These are phyloP conservation scores for Drosophila erecta DNA, from an alignment of 1,140 invertebrate species.

Conservation along the genomic window DNA sequence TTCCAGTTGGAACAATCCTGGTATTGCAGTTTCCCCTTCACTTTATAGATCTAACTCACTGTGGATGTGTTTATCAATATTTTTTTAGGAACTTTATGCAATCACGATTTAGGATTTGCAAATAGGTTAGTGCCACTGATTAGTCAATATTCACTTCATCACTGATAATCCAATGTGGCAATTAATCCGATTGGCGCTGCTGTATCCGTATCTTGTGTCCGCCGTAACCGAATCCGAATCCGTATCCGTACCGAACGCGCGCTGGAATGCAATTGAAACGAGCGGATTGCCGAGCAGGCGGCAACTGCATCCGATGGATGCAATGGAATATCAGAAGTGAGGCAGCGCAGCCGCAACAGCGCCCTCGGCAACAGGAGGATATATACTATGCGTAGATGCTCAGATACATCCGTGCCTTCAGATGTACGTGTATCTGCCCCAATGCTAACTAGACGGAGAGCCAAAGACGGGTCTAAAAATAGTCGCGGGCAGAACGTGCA, in stretches of 20 bases:
- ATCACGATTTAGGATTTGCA: slow-evolving; percentile 10
- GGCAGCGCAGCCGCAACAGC: slow-evolving; percentile 59
- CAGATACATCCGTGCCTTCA: slow-evolving; percentile 30
- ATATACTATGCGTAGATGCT: slow-evolving; percentile 4
- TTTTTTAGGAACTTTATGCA: slow-evolving; percentile 31
- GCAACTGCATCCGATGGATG: slow-evolving; percentile 45
- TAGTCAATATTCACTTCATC: slow-evolving; percentile 45
- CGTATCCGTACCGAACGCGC: slow-evolving; percentile 70
- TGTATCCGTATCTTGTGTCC: slow-evolving; percentile 36
- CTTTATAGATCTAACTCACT: no score
- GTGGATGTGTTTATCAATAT: slow-evolving; percentile 3
- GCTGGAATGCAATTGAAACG: slow-evolving; percentile 80
- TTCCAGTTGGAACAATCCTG: slow-evolving; percentile 3
- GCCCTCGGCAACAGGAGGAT: slow-evolving; percentile 57
- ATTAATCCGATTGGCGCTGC: slow-evolving; percentile 11
- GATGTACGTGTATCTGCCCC: slow-evolving; percentile 40
- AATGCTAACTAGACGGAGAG: slow-evolving; percentile 69
- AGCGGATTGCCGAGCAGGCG: slow-evolving; percentile 39
- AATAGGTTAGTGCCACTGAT: slow-evolving; percentile 4
- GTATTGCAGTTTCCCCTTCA: background rate
- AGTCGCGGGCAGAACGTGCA: slow-evolving; percentile 48
- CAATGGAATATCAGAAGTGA: slow-evolving; percentile 18
- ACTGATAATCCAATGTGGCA: slow-evolving; percentile 71
- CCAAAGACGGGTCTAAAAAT: slow-evolving; percentile 60
- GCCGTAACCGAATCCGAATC: slow-evolving; percentile 50